Percentiles rank a stretch among this genome's conserved stretches.
Evolutionary conservation across 1,140 invertebrate species (phyloP).

Genomic region (Dreissena polymorpha): DNA sequence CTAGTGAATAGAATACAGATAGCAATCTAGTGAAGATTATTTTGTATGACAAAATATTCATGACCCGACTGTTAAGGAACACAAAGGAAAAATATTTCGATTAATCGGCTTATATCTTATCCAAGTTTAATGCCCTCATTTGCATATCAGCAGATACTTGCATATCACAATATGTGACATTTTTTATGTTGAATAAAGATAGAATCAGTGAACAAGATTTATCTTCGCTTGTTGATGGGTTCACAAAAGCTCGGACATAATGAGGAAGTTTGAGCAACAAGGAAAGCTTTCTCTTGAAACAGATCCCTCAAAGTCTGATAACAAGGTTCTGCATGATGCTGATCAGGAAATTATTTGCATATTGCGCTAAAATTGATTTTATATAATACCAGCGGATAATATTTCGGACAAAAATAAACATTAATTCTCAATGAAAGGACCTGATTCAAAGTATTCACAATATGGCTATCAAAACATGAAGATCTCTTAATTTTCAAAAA

Average conservation of each 20-base stretch:
- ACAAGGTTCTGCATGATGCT: constrained; percentile 43
- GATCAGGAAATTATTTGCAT: constrained; percentile 53
- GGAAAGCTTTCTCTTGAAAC: constrained; percentile 53
- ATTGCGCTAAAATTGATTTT: constrained; percentile 59
- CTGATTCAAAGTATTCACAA: too few species aligned
- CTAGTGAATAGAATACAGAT: not conserved
- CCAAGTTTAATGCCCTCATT: constrained; percentile 36
- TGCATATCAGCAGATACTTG: constrained; percentile 52
- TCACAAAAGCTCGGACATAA: constrained; percentile 30
- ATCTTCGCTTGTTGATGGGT: too few species aligned
- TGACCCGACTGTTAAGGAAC: too few species aligned
- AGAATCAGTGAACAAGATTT: constrained; percentile 5
- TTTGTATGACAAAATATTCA: not conserved
- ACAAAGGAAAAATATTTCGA: constrained; percentile 45
- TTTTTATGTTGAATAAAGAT: constrained; percentile 47
- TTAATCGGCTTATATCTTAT: constrained; percentile 50
- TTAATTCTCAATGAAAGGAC: constrained; percentile 28
- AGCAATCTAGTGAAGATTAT: constrained; percentile 12
- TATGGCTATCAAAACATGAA: too few species aligned
- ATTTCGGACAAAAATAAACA: constrained; percentile 54
- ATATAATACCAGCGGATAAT: constrained; percentile 51
- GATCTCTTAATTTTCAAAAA: too few species aligned
- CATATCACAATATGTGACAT: constrained; percentile 57
- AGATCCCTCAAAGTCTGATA: constrained; percentile 49
- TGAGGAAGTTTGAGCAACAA: constrained; percentile 50